Percentiles rank a stretch among this genome's conserved stretches.
Conservation (phyloP, 2,797 vertebrate species). For the Anableps anableps region DNA sequence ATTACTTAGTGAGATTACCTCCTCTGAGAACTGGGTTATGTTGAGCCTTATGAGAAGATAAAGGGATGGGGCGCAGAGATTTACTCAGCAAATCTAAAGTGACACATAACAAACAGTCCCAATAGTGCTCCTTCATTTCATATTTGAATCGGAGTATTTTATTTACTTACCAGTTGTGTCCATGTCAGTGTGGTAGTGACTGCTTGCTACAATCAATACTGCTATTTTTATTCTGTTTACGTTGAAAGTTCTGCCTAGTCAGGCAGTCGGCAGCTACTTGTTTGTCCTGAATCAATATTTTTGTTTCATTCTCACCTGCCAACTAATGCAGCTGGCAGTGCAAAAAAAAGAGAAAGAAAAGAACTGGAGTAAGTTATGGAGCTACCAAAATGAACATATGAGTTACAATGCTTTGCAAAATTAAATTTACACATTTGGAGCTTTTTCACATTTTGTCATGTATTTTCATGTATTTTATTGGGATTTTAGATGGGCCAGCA, state of each 20-base stretch:
- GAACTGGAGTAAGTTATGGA: constrained; percentile 62
- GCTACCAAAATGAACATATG: constrained; percentile 37
- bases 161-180: constrained; percentile 55
- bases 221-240: constrained; percentile 68
- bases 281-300: constrained; percentile 75
- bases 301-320: constrained; percentile 72
- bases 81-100: constrained; percentile 62
- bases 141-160: constrained; percentile 51
- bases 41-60: constrained; percentile 27
- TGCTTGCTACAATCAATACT: constrained; percentile 71
- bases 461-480: neutral
- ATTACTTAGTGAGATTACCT: constrained; percentile 55
- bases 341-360: constrained; percentile 25
- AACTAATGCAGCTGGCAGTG: constrained; percentile 70
- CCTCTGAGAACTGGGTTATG: constrained; percentile 28
- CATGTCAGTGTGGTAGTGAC: constrained; percentile 56
- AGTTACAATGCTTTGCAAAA: constrained; percentile 20
- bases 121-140: constrained; percentile 26
- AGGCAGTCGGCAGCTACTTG: constrained; percentile 69
- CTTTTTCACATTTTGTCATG: neutral
- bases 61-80: constrained; percentile 29
- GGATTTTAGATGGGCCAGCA: neutral
- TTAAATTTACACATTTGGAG: neutral
- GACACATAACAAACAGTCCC: constrained; percentile 50
- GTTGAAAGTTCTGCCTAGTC: constrained; percentile 65